Evolutionary conservation across 2,797 vertebrate species (phyloP).

Genomic region (Odontamblyopus lacepedii): DNA sequence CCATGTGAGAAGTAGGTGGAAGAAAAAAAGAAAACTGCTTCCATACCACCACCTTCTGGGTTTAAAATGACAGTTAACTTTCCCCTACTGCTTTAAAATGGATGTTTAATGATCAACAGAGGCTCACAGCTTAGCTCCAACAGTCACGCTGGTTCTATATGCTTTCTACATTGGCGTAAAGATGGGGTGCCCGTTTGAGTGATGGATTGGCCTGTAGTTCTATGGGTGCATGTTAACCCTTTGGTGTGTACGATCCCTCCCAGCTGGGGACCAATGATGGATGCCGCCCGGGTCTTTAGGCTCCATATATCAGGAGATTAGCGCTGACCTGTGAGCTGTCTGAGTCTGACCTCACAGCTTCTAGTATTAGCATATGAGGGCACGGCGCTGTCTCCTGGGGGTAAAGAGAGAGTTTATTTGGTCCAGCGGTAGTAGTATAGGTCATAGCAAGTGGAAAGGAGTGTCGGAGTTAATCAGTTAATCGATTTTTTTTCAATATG

Average conservation of each 20-base stretch:
- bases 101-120: constrained; percentile 79
- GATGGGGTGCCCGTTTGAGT: constrained; percentile 60
- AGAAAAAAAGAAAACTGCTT: constrained; percentile 29
- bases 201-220: constrained; percentile 76
- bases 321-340: constrained; percentile 77
- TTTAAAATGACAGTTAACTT: constrained; percentile 77
- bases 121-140: constrained; percentile 55
- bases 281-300: constrained; percentile 74
- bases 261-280: constrained; percentile 73
- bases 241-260: constrained; percentile 64
- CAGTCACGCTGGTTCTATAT: constrained; percentile 55
- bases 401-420: constrained; percentile 71
- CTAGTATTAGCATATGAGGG: constrained; percentile 77
- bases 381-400: constrained; percentile 68
- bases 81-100: constrained; percentile 76
- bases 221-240: constrained; percentile 68
- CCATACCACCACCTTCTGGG: constrained; percentile 59
- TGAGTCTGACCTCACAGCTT: constrained; percentile 66
- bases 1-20: constrained; percentile 27
- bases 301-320: constrained; percentile 82
- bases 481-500: not conserved
- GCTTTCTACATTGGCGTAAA: constrained; percentile 41
- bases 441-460: constrained; percentile 64
- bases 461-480: not conserved
- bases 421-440: constrained; percentile 52